Evolutionary conservation across 2,888 invertebrate genomes (phyloP).

Genomic region (Eretmocerus hayati): DNA sequence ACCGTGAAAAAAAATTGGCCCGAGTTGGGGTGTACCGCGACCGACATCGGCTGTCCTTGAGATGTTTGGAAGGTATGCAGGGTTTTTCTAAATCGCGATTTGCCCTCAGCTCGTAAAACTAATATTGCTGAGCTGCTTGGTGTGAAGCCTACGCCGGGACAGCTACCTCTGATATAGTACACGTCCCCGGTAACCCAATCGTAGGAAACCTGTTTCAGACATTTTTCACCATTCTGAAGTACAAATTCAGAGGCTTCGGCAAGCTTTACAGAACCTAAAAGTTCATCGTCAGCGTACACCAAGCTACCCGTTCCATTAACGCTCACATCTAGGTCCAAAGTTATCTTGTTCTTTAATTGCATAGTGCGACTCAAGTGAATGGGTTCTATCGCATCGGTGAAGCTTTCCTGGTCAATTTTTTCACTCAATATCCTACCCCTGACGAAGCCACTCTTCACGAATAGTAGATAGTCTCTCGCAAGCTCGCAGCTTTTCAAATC

Average conservation of each 20-base stretch:
- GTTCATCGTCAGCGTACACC: slow-evolving; percentile 10
- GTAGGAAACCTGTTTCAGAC: slow-evolving; percentile 5
- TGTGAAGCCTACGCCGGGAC: neutral
- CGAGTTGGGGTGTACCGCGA: slow-evolving; percentile 5
- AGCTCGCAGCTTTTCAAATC: slow-evolving; percentile 4
- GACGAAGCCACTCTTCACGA: slow-evolving; percentile 2
- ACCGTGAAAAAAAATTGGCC: slow-evolving; percentile 11
- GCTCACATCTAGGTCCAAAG: slow-evolving; percentile 10
- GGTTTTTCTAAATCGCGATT: neutral
- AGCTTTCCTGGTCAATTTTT: neutral
- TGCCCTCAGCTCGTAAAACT: slow-evolving; percentile 1
- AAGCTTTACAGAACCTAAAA: neutral
- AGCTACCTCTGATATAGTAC: slow-evolving; percentile 10
- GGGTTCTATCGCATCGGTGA: slow-evolving; percentile 10
- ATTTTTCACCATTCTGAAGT: neutral
- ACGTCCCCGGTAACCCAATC: slow-evolving; percentile 15
- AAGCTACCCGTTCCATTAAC: neutral
- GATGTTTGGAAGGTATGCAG: neutral
- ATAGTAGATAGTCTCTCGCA: slow-evolving; percentile 5
- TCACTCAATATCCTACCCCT: slow-evolving; percentile 2
- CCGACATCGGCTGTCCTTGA: neutral
- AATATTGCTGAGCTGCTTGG: neutral
- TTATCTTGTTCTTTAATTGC: neutral
- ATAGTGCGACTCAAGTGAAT: neutral
- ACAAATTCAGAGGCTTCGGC: neutral